Evolutionary conservation across 2,113 vertebrate species (phyloP).

Genomic region (Petrocephalus microphthalmus): DNA sequence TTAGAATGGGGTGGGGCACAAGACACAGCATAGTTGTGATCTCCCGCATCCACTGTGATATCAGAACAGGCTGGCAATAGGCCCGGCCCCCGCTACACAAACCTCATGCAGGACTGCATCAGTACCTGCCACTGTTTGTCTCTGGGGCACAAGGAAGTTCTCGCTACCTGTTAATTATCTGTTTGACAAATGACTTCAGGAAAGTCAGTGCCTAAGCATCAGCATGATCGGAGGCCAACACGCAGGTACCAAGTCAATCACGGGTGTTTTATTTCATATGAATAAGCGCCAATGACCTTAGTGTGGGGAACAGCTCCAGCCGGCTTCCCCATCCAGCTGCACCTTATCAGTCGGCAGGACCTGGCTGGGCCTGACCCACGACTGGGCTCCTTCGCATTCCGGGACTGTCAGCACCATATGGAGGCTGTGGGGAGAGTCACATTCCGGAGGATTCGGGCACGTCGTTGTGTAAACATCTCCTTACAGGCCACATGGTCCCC

Average conservation of each 20-base stretch:
- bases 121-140: background rate
- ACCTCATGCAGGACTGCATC: background rate
- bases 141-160: slow-evolving; percentile 7
- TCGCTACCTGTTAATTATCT: slow-evolving; percentile 25
- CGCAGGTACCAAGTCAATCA: background rate
- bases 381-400: background rate
- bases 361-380: background rate
- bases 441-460: background rate
- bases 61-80: background rate
- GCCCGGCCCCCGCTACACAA: background rate
- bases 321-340: background rate
- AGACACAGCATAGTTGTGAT: background rate
- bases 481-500: background rate
- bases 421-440: background rate
- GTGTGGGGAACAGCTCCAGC: background rate
- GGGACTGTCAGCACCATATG: background rate
- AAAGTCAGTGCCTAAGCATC: background rate
- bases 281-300: background rate
- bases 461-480: background rate
- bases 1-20: background rate
- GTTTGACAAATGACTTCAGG: slow-evolving; percentile 20
- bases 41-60: background rate
- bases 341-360: background rate
- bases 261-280: background rate
- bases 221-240: background rate